Base-by-base conservation (phyloP, 2,113 vertebrate genomes). In the Nothobranchius furzeri region DNA sequence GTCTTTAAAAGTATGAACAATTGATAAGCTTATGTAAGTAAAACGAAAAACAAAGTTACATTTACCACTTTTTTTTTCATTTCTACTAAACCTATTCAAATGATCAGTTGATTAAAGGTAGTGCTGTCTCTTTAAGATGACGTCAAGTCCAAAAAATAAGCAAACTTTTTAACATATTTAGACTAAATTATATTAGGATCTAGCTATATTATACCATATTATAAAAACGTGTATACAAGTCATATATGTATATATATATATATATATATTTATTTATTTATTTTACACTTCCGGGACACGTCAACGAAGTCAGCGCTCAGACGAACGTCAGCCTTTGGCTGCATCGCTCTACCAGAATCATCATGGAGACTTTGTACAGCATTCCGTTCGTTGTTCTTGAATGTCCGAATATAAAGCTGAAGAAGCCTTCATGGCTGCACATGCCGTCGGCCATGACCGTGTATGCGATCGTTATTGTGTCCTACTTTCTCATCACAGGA, bases 371-470 rank as follows among this genome's bases (percentile, higher is more conserved):
- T n/a, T 72, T 99, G 24, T 94, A 94, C 85, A 93, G 95, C 15
- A 47, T 99, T 43, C 97, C 96, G 0, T 99, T 98, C 64, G 75
- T 93, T 11, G 94, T 99, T 74, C 93, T 99, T 8, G 95, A 98
- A 82, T 98, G 96, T 64, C 97, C 98, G 13, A 98, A 99, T 71
- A 88, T 99, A 64, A 99, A 99, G 78, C 94, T 98, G 77, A 99
- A 99, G 93, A 96, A 96, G 75, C 98, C 98, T 5, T 93, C 95
- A 6, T 99, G 96, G 96, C 92, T 97, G 48, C 97, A 98, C 60
- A 99, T 98, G 96, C 98, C 97, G 40, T 98, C 98, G 36, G 98
- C 98, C 1, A 99, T 99, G 97, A 99, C 96, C 0, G 98, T 99
- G 12, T 99, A 99, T 52, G 96, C 97, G 1, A 79, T 95, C 50